Evolutionary conservation across 2,113 vertebrate species (phyloP).

Genomic region (Oncorhynchus kisutch): DNA sequence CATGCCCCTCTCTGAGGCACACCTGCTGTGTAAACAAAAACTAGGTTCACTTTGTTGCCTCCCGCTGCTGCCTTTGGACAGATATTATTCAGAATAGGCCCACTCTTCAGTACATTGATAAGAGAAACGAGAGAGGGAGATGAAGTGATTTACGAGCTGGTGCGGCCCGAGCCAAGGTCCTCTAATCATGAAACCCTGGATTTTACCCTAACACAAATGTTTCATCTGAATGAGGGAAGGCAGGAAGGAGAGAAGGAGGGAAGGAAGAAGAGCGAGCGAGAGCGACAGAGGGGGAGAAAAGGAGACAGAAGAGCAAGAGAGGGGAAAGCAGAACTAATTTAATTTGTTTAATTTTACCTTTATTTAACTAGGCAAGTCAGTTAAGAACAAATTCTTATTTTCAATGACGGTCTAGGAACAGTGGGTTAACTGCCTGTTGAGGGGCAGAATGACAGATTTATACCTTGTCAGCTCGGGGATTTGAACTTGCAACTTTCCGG

Average conservation of each 20-base stretch:
- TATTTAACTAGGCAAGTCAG: no score
- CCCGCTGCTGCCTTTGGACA: background rate
- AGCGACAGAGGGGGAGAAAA: background rate
- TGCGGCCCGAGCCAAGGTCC: background rate
- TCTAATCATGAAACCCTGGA: conserved; percentile 1
- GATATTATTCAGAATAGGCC: no score
- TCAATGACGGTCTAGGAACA: no score
- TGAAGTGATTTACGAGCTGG: conserved; percentile 6
- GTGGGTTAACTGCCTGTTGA: no score
- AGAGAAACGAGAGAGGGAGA: background rate
- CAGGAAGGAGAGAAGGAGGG: background rate
- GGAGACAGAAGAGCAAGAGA: background rate
- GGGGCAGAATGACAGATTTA: no score
- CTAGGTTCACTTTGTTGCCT: background rate
- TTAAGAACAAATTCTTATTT: no score
- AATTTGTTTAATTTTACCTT: no score
- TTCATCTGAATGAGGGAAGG: background rate
- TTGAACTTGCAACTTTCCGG: no score
- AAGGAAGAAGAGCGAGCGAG: conserved; percentile 2
- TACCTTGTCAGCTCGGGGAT: no score
- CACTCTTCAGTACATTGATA: background rate
- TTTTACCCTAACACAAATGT: conserved; percentile 12
- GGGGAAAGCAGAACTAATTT: background rate
- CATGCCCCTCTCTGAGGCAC: no score
- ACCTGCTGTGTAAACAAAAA: no score